phyloP scores from a whole-genome alignment of 1,140 invertebrate genomes.

The Magallana angulata region DNA sequence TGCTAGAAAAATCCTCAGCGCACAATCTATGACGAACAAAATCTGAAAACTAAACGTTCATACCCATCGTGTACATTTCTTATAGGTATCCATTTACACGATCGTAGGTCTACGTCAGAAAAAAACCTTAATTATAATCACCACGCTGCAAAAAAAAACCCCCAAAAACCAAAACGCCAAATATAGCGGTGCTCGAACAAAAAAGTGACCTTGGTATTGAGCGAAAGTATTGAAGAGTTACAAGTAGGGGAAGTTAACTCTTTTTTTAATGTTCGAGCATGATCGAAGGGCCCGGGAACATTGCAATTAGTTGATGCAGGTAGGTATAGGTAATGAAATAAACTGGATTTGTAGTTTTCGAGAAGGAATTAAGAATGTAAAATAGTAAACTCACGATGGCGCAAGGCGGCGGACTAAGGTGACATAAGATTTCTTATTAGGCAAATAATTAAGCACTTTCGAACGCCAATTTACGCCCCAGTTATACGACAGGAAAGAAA shows the following conservation, averaged over 20 bases:
- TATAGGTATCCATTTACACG: not conserved
- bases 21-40: not conserved
- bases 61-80: not conserved
- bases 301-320: slow-evolving; percentile 1
- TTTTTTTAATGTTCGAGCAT: too few species aligned
- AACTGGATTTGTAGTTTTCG: not conserved
- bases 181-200: not conserved
- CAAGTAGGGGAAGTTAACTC: not conserved
- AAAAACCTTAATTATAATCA: not conserved
- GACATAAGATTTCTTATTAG: too few species aligned
- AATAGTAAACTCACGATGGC: too few species aligned
- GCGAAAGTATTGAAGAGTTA: not conserved
- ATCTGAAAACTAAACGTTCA: not conserved
- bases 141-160: not conserved
- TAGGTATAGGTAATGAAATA: not conserved
- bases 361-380: too few species aligned
- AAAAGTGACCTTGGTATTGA: not conserved
- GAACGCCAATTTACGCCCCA: too few species aligned
- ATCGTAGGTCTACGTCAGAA: not conserved
- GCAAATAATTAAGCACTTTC: too few species aligned
- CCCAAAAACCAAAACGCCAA: not conserved
- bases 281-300: not conserved
- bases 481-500: too few species aligned
- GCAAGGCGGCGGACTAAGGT: too few species aligned
- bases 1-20: not conserved